phyloP scores from a whole-genome alignment of 2,888 invertebrate genomes.

The Camptogramma bilineatum region DNA sequence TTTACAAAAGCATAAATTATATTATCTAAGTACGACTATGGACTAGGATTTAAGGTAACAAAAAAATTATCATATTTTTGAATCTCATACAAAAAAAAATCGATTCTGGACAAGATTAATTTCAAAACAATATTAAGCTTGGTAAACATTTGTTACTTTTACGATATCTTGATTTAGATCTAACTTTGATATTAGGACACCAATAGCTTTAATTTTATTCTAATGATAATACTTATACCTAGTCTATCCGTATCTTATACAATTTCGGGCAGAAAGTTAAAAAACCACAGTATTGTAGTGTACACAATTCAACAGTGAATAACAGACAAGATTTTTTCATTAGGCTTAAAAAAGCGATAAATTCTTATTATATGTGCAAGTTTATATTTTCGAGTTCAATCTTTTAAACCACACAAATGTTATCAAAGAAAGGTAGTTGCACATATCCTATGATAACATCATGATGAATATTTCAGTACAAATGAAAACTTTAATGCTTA shows the following conservation, averaged over 20 bases:
- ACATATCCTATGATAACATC: background rate
- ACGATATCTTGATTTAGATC: conserved; percentile 11
- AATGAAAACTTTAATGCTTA: too few relatives aligned
- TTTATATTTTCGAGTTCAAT: background rate
- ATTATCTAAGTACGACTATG: conserved; percentile 65
- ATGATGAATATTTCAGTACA: too few relatives aligned
- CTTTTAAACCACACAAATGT: too few relatives aligned
- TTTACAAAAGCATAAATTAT: conserved; percentile 71
- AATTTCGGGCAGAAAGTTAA: conserved; percentile 24
- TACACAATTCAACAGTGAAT: conserved; percentile 26
- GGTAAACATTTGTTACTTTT: conserved; percentile 9
- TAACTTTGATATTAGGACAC: conserved; percentile 43
- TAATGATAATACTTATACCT: conserved; percentile 39
- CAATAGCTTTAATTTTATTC: conserved; percentile 42
- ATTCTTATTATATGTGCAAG: background rate
- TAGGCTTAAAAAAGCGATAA: conserved; percentile 2
- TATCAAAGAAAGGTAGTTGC: background rate
- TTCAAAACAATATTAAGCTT: conserved; percentile 5
- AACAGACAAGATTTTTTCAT: conserved; percentile 13
- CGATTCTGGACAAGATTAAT: background rate
- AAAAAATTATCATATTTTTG: conserved; percentile 52
- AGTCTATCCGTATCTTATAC: conserved; percentile 10
- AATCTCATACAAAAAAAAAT: background rate
- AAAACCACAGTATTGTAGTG: conserved; percentile 14
- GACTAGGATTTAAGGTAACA: conserved; percentile 80